Evolutionary conservation across 2,888 invertebrate genomes (phyloP), one percentile per base, ranked within the genome.

Genomic region (Protodeltote pygarga): DNA sequence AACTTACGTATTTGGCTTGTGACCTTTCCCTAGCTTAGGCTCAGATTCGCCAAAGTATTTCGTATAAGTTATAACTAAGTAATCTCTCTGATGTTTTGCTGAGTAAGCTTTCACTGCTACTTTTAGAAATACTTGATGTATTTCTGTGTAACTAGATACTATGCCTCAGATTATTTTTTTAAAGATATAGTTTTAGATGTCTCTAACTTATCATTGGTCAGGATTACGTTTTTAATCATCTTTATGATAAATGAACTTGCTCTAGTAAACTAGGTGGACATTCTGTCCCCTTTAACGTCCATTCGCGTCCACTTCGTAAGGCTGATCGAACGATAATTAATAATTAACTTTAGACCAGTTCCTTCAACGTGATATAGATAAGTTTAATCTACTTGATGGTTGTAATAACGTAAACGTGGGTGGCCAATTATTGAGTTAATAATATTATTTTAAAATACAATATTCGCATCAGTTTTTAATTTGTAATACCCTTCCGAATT

Each of bases 21-120:
- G 34, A 38, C 38, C 45, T 39, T 42, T 38, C 15, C 34, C 28
- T 23, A 13, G 40, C 40, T 44, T 61, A 47, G 10, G 24, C 32
- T 20, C 28, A 47, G 10, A 21, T 29, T 20, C 28, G 16, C n/a
- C 31, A 8, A 24, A 52, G 41, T 41, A 29, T 10, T 40, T 25
- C 21, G 41, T 39, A 32, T 5, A 41, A 52, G 15, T 27, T 54
- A 37, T 32, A 28, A 28, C 14, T 37, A 3, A 24, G 45, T 61
- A 61, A 32, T 39, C 31, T 40, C 16, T 20, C 20, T n/a, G 8
- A 10, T 6, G 8, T 28, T 31, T 4, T 4, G 6, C 19, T 19
- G 19, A 19, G 8, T 6, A 31, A 16, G 2, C 24, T 1, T 19
- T 19, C 6, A 19, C 6, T 19, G 21, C 6, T 19, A 24, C 11